Conservation (phyloP, 2,888 invertebrate genomes). For the Neuroscelio doddi region DNA sequence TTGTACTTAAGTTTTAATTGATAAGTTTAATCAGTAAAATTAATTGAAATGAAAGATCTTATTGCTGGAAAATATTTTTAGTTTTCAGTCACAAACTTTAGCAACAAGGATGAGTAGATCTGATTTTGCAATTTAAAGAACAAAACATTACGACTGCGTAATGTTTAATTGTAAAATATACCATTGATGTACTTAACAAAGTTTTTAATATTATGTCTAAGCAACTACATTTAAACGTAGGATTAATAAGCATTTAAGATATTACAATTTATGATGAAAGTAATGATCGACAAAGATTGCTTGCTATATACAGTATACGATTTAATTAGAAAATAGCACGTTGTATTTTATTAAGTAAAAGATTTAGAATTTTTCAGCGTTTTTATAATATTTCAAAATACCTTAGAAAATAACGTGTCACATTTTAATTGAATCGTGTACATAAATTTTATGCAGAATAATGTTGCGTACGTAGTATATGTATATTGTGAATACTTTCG, state of each 20-base stretch:
- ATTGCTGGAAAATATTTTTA: not conserved
- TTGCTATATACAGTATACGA: not conserved
- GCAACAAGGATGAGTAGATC: not conserved
- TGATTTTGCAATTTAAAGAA: slow-evolving; percentile 9
- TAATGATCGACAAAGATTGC: not conserved
- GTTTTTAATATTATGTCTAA: too few species aligned
- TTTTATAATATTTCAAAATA: too few species aligned
- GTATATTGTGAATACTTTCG: slow-evolving; percentile 26
- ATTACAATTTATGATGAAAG: not conserved
- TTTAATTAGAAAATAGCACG: not conserved
- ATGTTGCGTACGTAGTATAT: slow-evolving; percentile 13
- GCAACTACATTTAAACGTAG: too few species aligned
- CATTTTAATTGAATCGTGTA: not conserved
- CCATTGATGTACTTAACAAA: slow-evolving; percentile 35
- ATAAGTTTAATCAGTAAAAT: too few species aligned
- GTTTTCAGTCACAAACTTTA: not conserved
- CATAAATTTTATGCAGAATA: not conserved
- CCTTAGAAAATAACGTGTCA: not conserved
- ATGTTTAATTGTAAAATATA: slow-evolving; percentile 17
- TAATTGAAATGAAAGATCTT: too few species aligned
- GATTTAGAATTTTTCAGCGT: not conserved
- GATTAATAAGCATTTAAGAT: too few species aligned
- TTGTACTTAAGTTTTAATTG: too few species aligned
- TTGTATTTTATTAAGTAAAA: not conserved
- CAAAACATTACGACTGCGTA: slow-evolving; percentile 3